Conservation (phyloP, 2,888 invertebrate species). For the Tillus elongatus region DNA sequence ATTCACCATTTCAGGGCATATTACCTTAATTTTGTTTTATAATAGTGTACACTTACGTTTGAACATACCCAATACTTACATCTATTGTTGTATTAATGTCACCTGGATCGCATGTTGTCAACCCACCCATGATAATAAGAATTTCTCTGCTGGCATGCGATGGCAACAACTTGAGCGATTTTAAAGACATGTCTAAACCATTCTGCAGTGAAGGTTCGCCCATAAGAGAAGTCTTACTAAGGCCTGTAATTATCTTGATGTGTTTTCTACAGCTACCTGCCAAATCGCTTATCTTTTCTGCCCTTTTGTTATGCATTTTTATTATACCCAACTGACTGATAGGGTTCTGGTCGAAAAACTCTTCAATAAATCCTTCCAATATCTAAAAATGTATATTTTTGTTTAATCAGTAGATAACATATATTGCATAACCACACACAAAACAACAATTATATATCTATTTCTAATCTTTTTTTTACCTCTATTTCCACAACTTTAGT, state of each 20-base stretch:
- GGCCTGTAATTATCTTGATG: slow-evolving; percentile 56
- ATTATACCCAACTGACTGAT: slow-evolving; percentile 94
- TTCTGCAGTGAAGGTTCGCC: slow-evolving; percentile 98
- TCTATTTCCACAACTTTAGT: not conserved
- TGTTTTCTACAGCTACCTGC: slow-evolving; percentile 80
- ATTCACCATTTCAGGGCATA: too few relatives aligned
- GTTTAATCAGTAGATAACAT: too few relatives aligned
- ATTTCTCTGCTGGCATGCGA: slow-evolving; percentile 93
- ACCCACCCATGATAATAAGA: slow-evolving; percentile 80
- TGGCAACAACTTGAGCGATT: slow-evolving; percentile 79
- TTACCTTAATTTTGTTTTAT: too few relatives aligned
- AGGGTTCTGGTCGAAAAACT: slow-evolving; percentile 98
- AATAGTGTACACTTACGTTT: too few relatives aligned
- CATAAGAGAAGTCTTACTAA: slow-evolving; percentile 57
- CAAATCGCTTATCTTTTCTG: slow-evolving; percentile 85
- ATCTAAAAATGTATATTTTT: slow-evolving; percentile 52
- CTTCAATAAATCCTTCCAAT: slow-evolving; percentile 86
- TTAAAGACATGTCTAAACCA: slow-evolving; percentile 77
- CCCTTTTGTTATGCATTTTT: slow-evolving; percentile 83
- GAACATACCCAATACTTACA: slow-evolving; percentile 38
- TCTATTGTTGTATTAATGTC: slow-evolving; percentile 80
- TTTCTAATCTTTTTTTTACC: slow-evolving; percentile 3
- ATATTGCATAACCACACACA: not conserved
- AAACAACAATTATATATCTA: not conserved
- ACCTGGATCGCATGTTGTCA: slow-evolving; percentile 95